Percentiles rank a stretch among this genome's conserved stretches.
These are phyloP conservation scores for Thaleichthys pacificus DNA, from an alignment of 2,797 vertebrate genomes.

Conservation along the genomic window DNA sequence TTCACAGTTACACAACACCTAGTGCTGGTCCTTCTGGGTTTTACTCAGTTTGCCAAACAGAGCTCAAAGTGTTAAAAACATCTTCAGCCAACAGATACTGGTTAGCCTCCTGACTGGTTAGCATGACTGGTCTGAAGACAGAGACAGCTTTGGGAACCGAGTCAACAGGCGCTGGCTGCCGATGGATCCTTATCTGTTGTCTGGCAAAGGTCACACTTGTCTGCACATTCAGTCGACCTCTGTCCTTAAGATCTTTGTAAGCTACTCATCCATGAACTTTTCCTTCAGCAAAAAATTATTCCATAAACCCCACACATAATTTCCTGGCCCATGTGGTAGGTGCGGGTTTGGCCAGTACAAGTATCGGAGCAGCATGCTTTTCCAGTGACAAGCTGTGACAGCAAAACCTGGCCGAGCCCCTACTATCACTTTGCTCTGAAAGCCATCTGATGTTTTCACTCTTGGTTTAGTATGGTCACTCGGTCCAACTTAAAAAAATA, in stretches of 20 bases:
- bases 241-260: constrained; percentile 39
- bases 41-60: not conserved
- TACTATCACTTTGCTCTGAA: not conserved
- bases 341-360: not conserved
- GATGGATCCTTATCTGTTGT: constrained; percentile 23
- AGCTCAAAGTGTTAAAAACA: not conserved
- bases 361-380: not conserved
- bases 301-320: constrained; percentile 5
- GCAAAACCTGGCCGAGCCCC: not conserved
- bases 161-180: not conserved
- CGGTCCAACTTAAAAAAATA: no score
- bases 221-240: constrained; percentile 1
- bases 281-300: not conserved
- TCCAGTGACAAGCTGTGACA: not conserved
- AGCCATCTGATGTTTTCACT: not conserved
- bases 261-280: constrained; percentile 35
- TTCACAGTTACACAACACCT: constrained; percentile 15
- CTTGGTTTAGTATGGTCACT: not conserved
- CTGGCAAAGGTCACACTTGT: constrained; percentile 37
- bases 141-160: no score
- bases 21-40: not conserved
- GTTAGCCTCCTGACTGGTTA: no score
- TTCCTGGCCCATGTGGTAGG: not conserved
- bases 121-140: no score
- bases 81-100: not conserved